Evolutionary conservation across 1,140 invertebrate genomes (phyloP).

Genomic region (Bombus ignitus): DNA sequence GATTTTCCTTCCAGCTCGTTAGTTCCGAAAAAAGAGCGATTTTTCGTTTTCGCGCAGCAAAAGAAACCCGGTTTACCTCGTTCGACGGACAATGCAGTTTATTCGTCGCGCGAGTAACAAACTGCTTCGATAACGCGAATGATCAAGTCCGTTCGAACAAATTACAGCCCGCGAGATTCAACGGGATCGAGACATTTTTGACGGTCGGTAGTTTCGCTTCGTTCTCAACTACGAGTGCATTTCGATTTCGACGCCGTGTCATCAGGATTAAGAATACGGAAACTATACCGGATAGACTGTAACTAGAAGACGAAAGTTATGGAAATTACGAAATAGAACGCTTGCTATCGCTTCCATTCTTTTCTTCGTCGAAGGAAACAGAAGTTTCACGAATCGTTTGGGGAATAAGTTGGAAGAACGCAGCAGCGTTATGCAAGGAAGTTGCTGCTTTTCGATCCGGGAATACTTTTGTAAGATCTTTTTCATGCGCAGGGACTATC

Average conservation of each 20-base stretch:
- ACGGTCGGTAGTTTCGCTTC: not conserved
- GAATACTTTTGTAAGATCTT: not conserved
- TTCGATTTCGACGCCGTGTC: not conserved
- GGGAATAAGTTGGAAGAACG: conserved; percentile 27
- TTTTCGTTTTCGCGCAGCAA: not conserved
- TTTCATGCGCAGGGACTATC: not conserved
- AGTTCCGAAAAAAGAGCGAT: not conserved
- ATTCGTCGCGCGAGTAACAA: not conserved
- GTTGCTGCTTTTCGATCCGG: not conserved
- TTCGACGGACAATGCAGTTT: not conserved
- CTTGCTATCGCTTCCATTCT: not conserved
- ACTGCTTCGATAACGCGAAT: not conserved
- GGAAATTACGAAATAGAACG: conserved; percentile 6
- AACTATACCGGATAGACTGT: not conserved
- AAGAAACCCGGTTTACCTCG: not conserved
- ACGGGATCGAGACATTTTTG: not conserved
- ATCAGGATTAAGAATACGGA: not conserved
- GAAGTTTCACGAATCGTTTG: not conserved
- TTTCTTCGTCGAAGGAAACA: not conserved
- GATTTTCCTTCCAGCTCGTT: not conserved
- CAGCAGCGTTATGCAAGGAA: not conserved
- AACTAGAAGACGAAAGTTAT: not conserved
- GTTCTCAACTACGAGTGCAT: not conserved
- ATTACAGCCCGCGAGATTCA: not conserved
- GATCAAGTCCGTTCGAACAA: not conserved